Conservation (phyloP, 2,888 invertebrate genomes). For the Calameuta filiformis region DNA sequence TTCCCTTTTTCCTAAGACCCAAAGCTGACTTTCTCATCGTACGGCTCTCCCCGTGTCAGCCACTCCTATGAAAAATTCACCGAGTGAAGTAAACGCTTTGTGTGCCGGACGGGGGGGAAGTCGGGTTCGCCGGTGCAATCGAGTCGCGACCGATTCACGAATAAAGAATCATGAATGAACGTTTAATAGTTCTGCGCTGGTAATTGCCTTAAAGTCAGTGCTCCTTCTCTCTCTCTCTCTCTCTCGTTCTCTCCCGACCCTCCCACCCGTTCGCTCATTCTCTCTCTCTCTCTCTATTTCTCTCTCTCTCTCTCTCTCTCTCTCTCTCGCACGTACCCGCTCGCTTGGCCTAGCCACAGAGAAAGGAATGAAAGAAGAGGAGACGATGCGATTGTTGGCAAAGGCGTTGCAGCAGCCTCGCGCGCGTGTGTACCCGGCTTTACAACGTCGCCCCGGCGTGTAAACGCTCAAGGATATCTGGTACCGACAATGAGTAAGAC, state of each 20-base stretch:
- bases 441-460: not conserved
- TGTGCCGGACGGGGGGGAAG: not conserved
- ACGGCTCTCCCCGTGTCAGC: not conserved
- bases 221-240: constrained; percentile 8
- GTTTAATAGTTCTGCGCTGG: constrained; percentile 30
- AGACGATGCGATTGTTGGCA: constrained; percentile 24
- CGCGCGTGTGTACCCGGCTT: not conserved
- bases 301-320: constrained; percentile 4
- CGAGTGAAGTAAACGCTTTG: not conserved
- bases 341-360: constrained; percentile 10
- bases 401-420: constrained; percentile 19
- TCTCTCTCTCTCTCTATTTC: constrained; percentile 11
- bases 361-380: constrained; percentile 31
- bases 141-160: not conserved
- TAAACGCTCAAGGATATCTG: constrained; percentile 56
- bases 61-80: not conserved
- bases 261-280: not conserved
- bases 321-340: constrained; percentile 19
- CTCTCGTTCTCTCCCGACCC: constrained; percentile 6
- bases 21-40: not conserved
- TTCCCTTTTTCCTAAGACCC: constrained; percentile 22
- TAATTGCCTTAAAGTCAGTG: constrained; percentile 27
- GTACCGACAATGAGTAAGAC: constrained; percentile 51
- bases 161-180: constrained; percentile 18
- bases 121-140: not conserved